These are phyloP conservation scores for Dipodomys stephensi DNA, from an alignment of 2,113 vertebrate species.

Conservation along the genomic window DNA sequence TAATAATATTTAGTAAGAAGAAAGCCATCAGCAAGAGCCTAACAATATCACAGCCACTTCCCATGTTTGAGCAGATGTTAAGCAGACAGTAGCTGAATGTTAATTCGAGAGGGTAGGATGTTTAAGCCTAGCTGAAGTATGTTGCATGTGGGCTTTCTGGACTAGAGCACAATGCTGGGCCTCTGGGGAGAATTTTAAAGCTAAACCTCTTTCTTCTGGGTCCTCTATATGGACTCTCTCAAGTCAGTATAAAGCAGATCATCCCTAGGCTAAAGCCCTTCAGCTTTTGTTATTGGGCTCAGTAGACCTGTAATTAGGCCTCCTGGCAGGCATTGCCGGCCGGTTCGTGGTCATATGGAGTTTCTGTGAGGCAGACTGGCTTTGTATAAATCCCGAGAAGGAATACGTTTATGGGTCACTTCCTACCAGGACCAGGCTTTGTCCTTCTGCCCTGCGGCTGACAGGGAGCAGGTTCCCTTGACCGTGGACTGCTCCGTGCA, in stretches of 20 bases:
- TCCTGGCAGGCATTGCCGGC: constrained; percentile 96
- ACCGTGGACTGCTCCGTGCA: constrained; percentile 88
- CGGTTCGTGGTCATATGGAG: constrained; percentile 96
- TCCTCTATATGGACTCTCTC: constrained; percentile 98
- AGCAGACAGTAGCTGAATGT: constrained; percentile 96
- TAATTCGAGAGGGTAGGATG: constrained; percentile 94
- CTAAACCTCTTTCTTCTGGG: constrained; percentile 94
- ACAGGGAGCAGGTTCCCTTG: constrained; percentile 91
- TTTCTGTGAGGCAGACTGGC: constrained; percentile 93
- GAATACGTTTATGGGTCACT: constrained; percentile 98
- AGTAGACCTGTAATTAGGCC: constrained; percentile 99
- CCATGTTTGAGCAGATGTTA: constrained; percentile 95
- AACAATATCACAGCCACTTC: constrained; percentile 82
- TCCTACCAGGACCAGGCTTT: constrained; percentile 95
- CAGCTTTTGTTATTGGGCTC: constrained; percentile 98
- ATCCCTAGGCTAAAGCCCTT: constrained; percentile 98
- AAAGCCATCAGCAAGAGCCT: constrained; percentile 74
- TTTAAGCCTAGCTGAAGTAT: constrained; percentile 95
- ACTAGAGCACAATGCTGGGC: constrained; percentile 89
- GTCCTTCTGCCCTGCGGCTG: constrained; percentile 89
- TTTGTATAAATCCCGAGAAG: constrained; percentile 94
- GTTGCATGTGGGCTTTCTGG: constrained; percentile 90
- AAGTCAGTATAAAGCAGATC: constrained; percentile 99
- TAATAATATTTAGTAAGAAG: constrained; percentile 63
- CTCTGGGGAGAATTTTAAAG: constrained; percentile 96